A percentile compares a stretch with the other conserved stretches of the same genome.
Conservation (phyloP, 1,140 invertebrate species). For the Metopolophium dirhodum region DNA sequence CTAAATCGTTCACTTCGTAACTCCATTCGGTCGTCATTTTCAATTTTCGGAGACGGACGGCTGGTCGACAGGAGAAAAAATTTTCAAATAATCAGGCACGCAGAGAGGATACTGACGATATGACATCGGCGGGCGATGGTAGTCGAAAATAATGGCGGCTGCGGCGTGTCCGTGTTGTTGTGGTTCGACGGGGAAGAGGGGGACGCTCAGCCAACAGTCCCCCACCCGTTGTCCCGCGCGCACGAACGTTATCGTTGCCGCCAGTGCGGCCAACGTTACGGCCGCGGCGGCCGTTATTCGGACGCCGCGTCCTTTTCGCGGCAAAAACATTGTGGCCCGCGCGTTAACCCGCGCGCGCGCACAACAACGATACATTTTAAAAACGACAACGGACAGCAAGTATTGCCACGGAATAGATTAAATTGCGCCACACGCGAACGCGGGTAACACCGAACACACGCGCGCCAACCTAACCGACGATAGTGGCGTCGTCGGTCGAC, state of each 20-base stretch:
- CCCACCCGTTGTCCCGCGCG: not conserved
- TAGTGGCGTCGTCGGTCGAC: not conserved
- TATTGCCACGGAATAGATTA: not conserved
- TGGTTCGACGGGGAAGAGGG: conserved; percentile 21
- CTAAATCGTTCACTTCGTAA: conserved; percentile 16
- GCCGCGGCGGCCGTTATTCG: not conserved
- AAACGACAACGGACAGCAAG: not conserved
- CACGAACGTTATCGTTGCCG: not conserved
- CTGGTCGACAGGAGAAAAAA: not conserved
- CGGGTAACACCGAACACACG: not conserved
- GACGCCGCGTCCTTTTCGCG: not conserved
- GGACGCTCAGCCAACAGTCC: conserved; percentile 42
- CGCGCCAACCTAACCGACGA: not conserved
- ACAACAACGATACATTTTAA: not conserved
- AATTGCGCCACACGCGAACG: not conserved
- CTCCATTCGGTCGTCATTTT: conserved; percentile 19
- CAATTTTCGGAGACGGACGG: not conserved
- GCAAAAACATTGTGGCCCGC: not conserved
- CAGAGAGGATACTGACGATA: not conserved
- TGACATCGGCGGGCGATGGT: not conserved
- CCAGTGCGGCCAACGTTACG: not conserved
- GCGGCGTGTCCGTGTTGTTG: conserved; percentile 56
- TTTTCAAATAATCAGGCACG: not conserved
- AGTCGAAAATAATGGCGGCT: conserved; percentile 54
- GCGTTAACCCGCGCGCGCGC: not conserved